A percentile compares a stretch with the other conserved stretches of the same genome.
These are phyloP conservation scores for Pelodiscus sinensis DNA, from an alignment of 2,113 vertebrate genomes.

Conservation along the genomic window DNA sequence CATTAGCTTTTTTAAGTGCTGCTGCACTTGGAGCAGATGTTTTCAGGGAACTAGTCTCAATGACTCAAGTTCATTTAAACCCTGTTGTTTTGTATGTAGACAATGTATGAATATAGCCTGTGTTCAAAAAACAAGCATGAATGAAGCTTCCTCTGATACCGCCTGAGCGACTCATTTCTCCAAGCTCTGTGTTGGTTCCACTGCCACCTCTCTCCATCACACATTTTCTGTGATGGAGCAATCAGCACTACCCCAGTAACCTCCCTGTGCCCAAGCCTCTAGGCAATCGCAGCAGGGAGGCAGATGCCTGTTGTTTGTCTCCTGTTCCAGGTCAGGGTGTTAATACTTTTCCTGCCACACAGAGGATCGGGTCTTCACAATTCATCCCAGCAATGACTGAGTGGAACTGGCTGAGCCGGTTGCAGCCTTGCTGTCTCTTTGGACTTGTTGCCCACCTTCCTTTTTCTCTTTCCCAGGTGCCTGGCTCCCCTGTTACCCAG, in stretches of 20 bases:
- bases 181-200: accelerated
- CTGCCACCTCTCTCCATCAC: neutral
- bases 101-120: neutral
- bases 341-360: neutral
- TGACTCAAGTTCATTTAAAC: neutral
- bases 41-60: neutral
- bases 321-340: neutral
- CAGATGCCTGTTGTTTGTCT: neutral
- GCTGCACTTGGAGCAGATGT: neutral
- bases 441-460: neutral
- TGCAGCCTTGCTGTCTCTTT: neutral
- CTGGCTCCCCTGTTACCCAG: neutral
- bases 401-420: neutral
- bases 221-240: neutral
- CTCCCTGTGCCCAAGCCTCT: neutral
- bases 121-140: neutral
- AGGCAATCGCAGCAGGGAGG: accelerated
- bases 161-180: neutral
- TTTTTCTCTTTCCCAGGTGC: neutral
- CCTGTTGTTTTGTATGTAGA: neutral
- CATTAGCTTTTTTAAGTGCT: neutral
- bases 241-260: neutral
- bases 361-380: neutral
- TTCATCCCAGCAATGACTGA: neutral
- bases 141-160: accelerated